phyloP scores from a whole-genome alignment of 2,888 invertebrate species.

The Pseudanteris insignis region DNA sequence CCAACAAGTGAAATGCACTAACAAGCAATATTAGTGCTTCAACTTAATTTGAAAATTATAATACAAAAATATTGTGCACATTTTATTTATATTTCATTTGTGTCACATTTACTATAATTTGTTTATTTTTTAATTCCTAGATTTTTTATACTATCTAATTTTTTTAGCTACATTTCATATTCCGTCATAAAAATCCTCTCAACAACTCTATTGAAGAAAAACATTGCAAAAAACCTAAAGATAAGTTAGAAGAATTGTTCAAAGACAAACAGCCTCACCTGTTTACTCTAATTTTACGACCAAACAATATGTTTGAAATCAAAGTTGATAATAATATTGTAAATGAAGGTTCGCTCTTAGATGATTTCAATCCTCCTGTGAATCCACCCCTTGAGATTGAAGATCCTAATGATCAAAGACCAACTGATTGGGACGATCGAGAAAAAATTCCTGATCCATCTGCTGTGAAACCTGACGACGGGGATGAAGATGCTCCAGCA shows the following conservation, averaged over 20 bases:
- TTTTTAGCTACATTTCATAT: slow-evolving; percentile 80
- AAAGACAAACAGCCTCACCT: slow-evolving; percentile 94
- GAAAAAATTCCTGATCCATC: slow-evolving; percentile 90
- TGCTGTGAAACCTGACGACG: slow-evolving; percentile 92
- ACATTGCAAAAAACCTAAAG: slow-evolving; percentile 91
- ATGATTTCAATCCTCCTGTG: slow-evolving; percentile 91
- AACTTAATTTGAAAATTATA: too few relatives aligned
- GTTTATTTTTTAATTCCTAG: too few relatives aligned
- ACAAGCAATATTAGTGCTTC: too few relatives aligned
- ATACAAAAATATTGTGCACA: too few relatives aligned
- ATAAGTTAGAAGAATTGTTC: slow-evolving; percentile 84
- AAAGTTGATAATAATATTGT: slow-evolving; percentile 84
- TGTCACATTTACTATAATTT: too few relatives aligned
- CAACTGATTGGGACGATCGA: slow-evolving; percentile 96
- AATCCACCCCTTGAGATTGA: slow-evolving; percentile 95
- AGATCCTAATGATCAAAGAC: slow-evolving; percentile 86
- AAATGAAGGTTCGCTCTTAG: slow-evolving; percentile 86
- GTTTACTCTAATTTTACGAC: slow-evolving; percentile 80
- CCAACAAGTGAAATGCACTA: too few relatives aligned
- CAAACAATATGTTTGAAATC: slow-evolving; percentile 84
- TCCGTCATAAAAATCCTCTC: slow-evolving; percentile 92
- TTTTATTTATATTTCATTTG: too few relatives aligned
- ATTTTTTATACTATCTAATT: too few relatives aligned
- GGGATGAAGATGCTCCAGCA: slow-evolving; percentile 95
- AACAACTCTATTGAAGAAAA: slow-evolving; percentile 93